Conservation (phyloP, 2,797 vertebrate genomes). For the Sparus aurata region DNA sequence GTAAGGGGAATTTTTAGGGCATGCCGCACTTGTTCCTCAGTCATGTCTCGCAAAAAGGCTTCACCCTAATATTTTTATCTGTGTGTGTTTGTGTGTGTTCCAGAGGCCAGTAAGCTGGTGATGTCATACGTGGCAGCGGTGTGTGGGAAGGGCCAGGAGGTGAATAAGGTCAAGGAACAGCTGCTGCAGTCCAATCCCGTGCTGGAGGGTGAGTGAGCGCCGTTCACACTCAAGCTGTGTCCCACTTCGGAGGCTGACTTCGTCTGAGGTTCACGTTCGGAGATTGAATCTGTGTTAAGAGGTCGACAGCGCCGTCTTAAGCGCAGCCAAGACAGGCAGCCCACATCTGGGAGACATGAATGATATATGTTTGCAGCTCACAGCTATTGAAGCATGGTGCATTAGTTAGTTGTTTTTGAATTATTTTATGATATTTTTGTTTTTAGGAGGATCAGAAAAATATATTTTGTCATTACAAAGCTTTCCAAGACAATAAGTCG, state of each 20-base stretch:
- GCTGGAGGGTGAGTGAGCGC: constrained; percentile 92
- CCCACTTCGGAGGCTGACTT: constrained; percentile 12
- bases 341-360: neutral
- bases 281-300: neutral
- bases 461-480: neutral
- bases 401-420: neutral
- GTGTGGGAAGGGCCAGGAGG: constrained; percentile 98
- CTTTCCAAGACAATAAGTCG: neutral
- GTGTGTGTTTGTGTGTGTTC: constrained; percentile 64
- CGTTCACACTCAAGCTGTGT: neutral
- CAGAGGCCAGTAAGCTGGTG: constrained; percentile 99
- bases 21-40: constrained; percentile 37
- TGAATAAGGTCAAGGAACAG: constrained; percentile 99
- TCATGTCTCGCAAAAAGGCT: constrained; percentile 54
- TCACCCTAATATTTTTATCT: constrained; percentile 60
- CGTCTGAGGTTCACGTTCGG: constrained; percentile 28
- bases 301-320: neutral
- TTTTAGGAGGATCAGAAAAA: neutral
- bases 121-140: constrained; percentile 99
- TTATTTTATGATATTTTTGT: no score
- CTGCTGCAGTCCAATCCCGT: constrained; percentile 99
- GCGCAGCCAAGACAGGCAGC: neutral
- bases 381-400: neutral
- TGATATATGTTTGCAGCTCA: neutral
- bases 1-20: constrained; percentile 69